Base-by-base conservation (phyloP, 92 coral and sea anemone species). In the Parazoanthus atlanticus region DNA sequence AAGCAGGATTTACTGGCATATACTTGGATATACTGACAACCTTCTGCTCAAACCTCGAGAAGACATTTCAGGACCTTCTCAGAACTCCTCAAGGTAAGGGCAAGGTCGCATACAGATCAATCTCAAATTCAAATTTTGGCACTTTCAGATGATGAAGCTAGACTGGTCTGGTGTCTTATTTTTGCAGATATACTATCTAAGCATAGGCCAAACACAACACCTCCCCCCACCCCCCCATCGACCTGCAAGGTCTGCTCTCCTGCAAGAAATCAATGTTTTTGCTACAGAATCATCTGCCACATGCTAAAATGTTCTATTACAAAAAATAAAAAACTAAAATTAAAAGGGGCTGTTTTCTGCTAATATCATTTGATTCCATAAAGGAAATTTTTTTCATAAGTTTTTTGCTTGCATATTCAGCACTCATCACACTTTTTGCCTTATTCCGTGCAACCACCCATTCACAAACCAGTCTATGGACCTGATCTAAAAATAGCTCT, bases 1-100 rank as follows among this genome's bases (percentile, higher is more conserved):
- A 88, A 74, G 83, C 89, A 74, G 91, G 93, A 21, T 90, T 93
- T 76, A 73, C 74, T 28, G 90, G 93, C 21, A 76, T 80, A 65
- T 10, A 73, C 28, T 54, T 90, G 72, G 93, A 93, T 43, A 82
- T 84, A 81, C 80, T 80, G 81, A 88, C 33, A 76, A 41, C 52
- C 13, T 76, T 76, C 31, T 76, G 80, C 80, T 26, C 56, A 36
- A 76, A 41, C 28, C 19, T 36, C 30, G 58, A 76, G 40, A 73
- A 73, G 77, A 73, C 77, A 31, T 73, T 73, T 31, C 77, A 31
- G 77, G 38, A 73, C 77, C 77, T 73, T 73, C 77, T 73, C 77
- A 73, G 77, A 73, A 73, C 77, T 30, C 77, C 77, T 73, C 77
- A 73, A 73, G 77, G 77, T 73, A 73, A 31, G 77, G 38, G 43